Conservation (phyloP, 2,797 vertebrate species). For the Pseudochromis fuscus region DNA sequence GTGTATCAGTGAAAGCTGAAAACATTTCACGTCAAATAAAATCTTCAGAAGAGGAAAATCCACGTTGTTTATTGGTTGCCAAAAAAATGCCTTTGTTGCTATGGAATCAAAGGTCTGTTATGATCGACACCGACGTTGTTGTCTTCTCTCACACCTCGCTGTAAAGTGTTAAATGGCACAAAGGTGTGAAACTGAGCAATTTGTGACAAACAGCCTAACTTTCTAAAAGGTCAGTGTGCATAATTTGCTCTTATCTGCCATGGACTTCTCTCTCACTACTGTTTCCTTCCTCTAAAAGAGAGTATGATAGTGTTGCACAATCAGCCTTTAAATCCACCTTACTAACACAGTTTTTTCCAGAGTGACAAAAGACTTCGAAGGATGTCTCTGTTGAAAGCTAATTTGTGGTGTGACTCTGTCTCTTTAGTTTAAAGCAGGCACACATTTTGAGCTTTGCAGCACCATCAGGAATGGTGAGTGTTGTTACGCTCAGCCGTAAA, state of each 20-base stretch:
- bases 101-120: neutral
- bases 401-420: neutral
- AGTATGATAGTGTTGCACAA: slow-evolving; percentile 34
- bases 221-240: slow-evolving; percentile 7
- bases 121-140: neutral
- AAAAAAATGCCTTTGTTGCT: neutral
- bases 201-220: slow-evolving; percentile 1
- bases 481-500: slow-evolving; percentile 5
- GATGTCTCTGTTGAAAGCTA: neutral
- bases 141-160: slow-evolving; percentile 4
- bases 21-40: neutral
- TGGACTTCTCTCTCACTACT: slow-evolving; percentile 32
- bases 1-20: neutral
- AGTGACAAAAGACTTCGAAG: neutral
- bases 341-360: neutral
- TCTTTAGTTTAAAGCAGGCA: neutral
- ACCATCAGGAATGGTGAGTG: neutral
- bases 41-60: neutral
- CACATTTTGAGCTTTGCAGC: neutral
- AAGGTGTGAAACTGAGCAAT: slow-evolving; percentile 31
- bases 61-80: neutral
- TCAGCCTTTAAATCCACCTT: neutral
- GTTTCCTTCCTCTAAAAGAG: slow-evolving; percentile 68
- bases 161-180: slow-evolving; percentile 9
- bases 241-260: slow-evolving; percentile 12